Evolutionary conservation across 2,113 vertebrate genomes (phyloP).

Genomic region (Micromys minutus): DNA sequence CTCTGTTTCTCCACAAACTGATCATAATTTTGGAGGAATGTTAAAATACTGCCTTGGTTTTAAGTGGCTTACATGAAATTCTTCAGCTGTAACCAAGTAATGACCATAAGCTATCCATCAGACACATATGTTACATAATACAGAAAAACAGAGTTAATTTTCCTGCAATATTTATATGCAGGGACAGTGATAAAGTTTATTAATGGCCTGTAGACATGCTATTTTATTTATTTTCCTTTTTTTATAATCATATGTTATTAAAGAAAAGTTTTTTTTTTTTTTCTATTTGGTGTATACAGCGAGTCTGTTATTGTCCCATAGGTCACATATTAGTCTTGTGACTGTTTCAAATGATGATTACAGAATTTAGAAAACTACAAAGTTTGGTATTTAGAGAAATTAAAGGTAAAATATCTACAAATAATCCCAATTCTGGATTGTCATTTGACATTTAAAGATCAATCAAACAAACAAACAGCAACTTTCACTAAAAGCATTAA

Average conservation of each 20-base stretch:
- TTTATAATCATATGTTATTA: not conserved
- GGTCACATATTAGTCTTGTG: not conserved
- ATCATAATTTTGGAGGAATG: not conserved
- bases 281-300: not conserved
- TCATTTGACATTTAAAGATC: constrained; percentile 20
- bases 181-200: not conserved
- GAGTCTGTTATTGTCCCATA: not conserved
- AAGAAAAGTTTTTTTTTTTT: constrained; percentile 11
- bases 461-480: not conserved
- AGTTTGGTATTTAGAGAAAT: not conserved
- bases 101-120: not conserved
- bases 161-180: not conserved
- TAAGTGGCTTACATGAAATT: not conserved
- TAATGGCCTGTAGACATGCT: not conserved
- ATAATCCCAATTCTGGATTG: not conserved
- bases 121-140: not conserved
- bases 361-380: not conserved
- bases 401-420: not conserved
- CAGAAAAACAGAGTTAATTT: constrained; percentile 28
- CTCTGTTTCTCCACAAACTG: not conserved
- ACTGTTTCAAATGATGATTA: not conserved
- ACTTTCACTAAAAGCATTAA: not conserved
- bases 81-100: not conserved
- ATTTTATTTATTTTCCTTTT: constrained; percentile 18
- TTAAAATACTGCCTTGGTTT: not conserved